Evolutionary conservation across 2,113 vertebrate species (phyloP).

Genomic region (Pardalotus punctatus): DNA sequence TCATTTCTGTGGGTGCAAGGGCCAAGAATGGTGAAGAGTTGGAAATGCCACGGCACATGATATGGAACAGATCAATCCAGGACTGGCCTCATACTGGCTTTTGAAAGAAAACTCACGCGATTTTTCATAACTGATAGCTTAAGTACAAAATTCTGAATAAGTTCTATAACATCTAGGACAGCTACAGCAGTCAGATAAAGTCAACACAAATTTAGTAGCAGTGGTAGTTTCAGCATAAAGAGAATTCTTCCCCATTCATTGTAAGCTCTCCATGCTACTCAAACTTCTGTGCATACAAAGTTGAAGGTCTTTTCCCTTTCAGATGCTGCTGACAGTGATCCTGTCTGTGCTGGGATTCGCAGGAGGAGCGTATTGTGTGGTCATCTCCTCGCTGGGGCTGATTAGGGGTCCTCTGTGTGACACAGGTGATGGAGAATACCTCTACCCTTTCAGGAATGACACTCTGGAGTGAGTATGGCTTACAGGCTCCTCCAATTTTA

Average conservation of each 20-base stretch:
- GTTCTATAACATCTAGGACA: background rate
- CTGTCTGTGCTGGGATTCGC: conserved; percentile 8
- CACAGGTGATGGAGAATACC: conserved; percentile 58
- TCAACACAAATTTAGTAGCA: background rate
- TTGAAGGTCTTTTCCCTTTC: background rate
- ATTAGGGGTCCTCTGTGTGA: conserved; percentile 58
- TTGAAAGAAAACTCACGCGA: background rate
- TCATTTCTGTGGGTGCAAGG: background rate
- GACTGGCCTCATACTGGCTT: background rate
- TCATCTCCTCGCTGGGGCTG: conserved; percentile 64
- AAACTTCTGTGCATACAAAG: background rate
- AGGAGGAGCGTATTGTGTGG: conserved; percentile 17
- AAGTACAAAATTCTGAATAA: background rate
- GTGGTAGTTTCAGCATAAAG: background rate
- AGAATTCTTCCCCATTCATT: background rate
- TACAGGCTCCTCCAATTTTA: background rate
- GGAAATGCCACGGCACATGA: background rate
- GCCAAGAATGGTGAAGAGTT: background rate
- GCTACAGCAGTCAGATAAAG: background rate
- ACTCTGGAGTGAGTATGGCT: conserved; percentile 49
- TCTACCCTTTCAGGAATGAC: conserved; percentile 67
- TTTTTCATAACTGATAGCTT: background rate
- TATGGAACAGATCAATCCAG: background rate
- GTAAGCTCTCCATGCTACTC: background rate
- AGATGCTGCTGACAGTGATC: conserved; percentile 62